phyloP scores from a whole-genome alignment of 2,797 vertebrate species.

The Anabas testudineus region DNA sequence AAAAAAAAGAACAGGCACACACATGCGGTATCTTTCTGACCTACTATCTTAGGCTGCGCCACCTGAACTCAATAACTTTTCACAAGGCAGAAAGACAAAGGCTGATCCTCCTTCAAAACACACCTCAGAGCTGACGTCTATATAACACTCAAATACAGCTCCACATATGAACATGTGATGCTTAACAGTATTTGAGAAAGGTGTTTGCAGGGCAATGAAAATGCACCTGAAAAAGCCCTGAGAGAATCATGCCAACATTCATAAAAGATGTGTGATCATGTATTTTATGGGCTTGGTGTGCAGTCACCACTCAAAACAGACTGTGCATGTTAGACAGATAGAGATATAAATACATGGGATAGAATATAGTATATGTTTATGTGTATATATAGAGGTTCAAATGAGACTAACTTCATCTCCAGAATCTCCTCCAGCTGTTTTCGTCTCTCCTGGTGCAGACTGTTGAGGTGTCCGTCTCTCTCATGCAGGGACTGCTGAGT shows the following conservation, averaged over 20 bases:
- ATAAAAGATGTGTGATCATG: constrained; percentile 36
- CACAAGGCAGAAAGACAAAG: constrained; percentile 50
- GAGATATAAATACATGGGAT: neutral
- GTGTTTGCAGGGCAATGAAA: constrained; percentile 15
- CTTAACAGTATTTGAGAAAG: constrained; percentile 23
- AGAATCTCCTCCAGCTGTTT: constrained; percentile 96
- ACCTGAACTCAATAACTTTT: constrained; percentile 74
- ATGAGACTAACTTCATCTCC: constrained; percentile 94
- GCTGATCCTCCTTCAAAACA: constrained; percentile 61
- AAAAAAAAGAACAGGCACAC: constrained; percentile 39
- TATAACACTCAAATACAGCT: constrained; percentile 40
- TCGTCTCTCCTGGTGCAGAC: constrained; percentile 89
- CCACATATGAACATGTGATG: constrained; percentile 32
- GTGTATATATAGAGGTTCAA: neutral
- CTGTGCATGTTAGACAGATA: neutral
- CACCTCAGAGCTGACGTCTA: constrained; percentile 65
- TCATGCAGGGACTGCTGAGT: constrained; percentile 95
- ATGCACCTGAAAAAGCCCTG: constrained; percentile 7
- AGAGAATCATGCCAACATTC: constrained; percentile 20
- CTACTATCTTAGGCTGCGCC: constrained; percentile 41
- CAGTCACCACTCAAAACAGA: constrained; percentile 26
- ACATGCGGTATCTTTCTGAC: constrained; percentile 31
- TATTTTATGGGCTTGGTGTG: constrained; percentile 26
- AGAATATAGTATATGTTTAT: neutral
- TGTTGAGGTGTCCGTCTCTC: constrained; percentile 91